Conservation (phyloP, 2,888 invertebrate species). For the Chorisops tibialis region DNA sequence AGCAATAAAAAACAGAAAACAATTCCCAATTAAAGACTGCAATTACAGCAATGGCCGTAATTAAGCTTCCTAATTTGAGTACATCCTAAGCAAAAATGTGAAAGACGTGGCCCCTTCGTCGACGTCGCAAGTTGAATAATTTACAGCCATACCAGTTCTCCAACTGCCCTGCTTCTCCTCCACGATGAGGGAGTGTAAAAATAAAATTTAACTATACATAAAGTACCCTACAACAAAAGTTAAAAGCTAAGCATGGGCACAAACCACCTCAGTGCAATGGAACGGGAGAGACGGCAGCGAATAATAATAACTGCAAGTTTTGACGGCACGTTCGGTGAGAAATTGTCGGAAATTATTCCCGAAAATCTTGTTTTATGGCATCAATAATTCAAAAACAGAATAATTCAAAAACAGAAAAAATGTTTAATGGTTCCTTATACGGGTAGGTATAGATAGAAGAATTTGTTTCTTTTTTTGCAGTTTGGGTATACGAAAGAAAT, state of each 20-base stretch:
- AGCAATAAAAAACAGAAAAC: constrained; percentile 34
- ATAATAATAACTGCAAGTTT: background rate
- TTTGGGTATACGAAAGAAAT: no score
- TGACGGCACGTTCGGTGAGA: constrained; percentile 26
- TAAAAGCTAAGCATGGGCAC: no score
- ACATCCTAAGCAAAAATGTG: constrained; percentile 32
- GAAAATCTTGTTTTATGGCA: constrained; percentile 26
- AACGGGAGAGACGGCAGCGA: background rate
- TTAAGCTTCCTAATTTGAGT: constrained; percentile 35
- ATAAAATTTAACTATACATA: no score
- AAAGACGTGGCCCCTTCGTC: constrained; percentile 18
- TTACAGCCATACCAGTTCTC: no score
- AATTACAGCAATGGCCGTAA: constrained; percentile 35
- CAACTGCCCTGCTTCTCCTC: no score
- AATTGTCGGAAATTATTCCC: constrained; percentile 16
- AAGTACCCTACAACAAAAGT: no score
- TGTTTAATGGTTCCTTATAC: constrained; percentile 20
- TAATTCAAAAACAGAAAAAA: constrained; percentile 26
- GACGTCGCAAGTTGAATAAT: no score
- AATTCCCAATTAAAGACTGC: constrained; percentile 35
- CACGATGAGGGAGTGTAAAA: no score
- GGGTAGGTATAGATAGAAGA: no score
- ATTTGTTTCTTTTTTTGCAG: no score
- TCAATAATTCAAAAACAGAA: constrained; percentile 31
- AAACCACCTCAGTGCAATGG: no score